Conservation (phyloP, 2,797 vertebrate genomes). For the Lithobates pipiens region DNA sequence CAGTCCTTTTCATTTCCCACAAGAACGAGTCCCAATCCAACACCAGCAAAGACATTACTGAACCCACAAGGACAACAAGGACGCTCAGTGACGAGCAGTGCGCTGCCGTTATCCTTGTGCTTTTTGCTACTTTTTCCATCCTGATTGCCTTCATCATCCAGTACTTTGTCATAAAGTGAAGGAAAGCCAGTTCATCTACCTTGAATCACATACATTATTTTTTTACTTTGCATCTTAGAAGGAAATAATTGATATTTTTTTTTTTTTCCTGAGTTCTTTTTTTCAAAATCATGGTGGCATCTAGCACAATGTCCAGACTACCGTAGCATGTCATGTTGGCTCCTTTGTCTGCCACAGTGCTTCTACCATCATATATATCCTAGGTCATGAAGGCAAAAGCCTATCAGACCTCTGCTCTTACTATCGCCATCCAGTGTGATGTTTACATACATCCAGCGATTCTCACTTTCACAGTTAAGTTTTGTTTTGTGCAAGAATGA, state of each 20-base stretch:
- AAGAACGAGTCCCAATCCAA: slow-evolving; percentile 77
- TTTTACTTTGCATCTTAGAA: slow-evolving; percentile 71
- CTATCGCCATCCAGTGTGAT: slow-evolving; percentile 70
- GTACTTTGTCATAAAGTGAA: slow-evolving; percentile 98
- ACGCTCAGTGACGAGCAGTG: slow-evolving; percentile 94
- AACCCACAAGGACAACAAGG: slow-evolving; percentile 78
- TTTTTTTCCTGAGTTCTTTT: slow-evolving; percentile 61
- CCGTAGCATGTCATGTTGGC: slow-evolving; percentile 71
- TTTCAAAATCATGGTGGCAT: slow-evolving; percentile 74
- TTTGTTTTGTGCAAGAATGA: slow-evolving; percentile 50
- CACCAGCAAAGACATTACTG: slow-evolving; percentile 75
- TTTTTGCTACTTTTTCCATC: slow-evolving; percentile 94
- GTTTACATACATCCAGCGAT: slow-evolving; percentile 58
- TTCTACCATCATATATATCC: slow-evolving; percentile 68
- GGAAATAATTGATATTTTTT: slow-evolving; percentile 1
- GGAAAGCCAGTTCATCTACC: slow-evolving; percentile 74
- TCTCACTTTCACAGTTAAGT: slow-evolving; percentile 64
- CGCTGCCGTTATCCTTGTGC: slow-evolving; percentile 93
- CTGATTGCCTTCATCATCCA: slow-evolving; percentile 97
- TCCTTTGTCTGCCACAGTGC: slow-evolving; percentile 73
- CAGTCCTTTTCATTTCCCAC: slow-evolving; percentile 88
- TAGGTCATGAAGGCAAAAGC: slow-evolving; percentile 37
- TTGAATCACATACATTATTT: slow-evolving; percentile 65
- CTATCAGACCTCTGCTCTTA: slow-evolving; percentile 56
- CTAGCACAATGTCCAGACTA: slow-evolving; percentile 73